phyloP scores from a whole-genome alignment of 2,888 invertebrate species.

The Synergus umbraculus region DNA sequence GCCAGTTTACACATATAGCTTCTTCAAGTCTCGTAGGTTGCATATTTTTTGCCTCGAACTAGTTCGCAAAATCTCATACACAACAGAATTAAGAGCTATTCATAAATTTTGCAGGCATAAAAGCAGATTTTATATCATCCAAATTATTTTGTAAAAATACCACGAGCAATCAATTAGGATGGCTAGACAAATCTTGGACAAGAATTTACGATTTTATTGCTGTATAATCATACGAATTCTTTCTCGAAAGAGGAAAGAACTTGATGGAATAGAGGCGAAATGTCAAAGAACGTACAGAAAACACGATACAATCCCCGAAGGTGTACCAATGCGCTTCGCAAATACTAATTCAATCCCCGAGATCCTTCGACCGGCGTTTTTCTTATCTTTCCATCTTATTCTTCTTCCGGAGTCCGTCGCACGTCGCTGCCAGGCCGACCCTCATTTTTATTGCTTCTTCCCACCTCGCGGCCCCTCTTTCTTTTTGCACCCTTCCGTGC shows the following conservation, averaged over 20 bases:
- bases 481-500: conserved; percentile 6
- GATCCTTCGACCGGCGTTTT: conserved; percentile 48
- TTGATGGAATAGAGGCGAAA: conserved; percentile 12
- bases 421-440: conserved; percentile 41
- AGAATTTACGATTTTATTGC: too few species aligned
- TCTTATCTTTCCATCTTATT: conserved; percentile 44
- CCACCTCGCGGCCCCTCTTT: conserved; percentile 25
- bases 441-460: conserved; percentile 54
- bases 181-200: too few species aligned
- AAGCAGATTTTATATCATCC: background rate
- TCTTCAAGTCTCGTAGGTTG: background rate
- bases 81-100: conserved; percentile 6
- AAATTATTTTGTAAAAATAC: too few species aligned
- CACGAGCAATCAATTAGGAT: too few species aligned
- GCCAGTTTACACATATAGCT: conserved; percentile 3
- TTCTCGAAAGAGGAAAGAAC: background rate
- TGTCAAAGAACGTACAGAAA: conserved; percentile 29
- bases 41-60: conserved; percentile 37
- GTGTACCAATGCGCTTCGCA: conserved; percentile 50
- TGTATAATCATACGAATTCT: background rate
- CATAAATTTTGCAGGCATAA: background rate
- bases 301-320: conserved; percentile 49
- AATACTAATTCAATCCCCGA: conserved; percentile 58
- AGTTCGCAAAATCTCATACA: conserved; percentile 2
- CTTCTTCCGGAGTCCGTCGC: conserved; percentile 39